Percentiles rank a stretch among this genome's conserved stretches.
Evolutionary conservation across 2,888 invertebrate genomes (phyloP).

Genomic region (Torymus aiolomorphi): DNA sequence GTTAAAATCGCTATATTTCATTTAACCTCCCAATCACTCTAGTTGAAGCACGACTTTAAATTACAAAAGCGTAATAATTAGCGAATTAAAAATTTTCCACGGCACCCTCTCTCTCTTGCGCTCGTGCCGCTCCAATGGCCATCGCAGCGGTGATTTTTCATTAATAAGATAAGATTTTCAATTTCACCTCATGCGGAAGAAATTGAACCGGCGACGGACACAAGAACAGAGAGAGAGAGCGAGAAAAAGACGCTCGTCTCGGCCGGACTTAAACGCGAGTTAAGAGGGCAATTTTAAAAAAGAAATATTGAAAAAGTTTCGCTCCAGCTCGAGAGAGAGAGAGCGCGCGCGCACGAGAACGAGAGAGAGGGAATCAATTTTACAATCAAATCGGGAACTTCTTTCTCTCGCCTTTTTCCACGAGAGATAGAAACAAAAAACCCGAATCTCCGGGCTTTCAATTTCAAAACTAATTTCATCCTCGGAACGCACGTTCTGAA

Average conservation of each 20-base stretch:
- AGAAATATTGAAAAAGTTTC: conserved; percentile 56
- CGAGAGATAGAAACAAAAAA: conserved; percentile 8
- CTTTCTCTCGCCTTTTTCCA: neutral
- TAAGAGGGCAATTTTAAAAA: conserved; percentile 51
- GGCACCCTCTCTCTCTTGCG: too few relatives aligned
- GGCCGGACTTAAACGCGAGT: conserved; percentile 29
- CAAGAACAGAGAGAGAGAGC: neutral
- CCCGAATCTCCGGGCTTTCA: conserved; percentile 32
- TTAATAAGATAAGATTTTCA: conserved; percentile 47
- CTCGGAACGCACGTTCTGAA: conserved; percentile 41
- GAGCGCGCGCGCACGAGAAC: too few relatives aligned
- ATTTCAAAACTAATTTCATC: conserved; percentile 57
- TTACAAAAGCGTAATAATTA: conserved; percentile 5
- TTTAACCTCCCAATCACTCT: too few relatives aligned
- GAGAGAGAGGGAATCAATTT: conserved; percentile 47
- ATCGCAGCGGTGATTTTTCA: conserved; percentile 21
- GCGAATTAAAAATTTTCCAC: conserved; percentile 15
- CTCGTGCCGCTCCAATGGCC: neutral
- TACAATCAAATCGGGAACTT: conserved; percentile 53
- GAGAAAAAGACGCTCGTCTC: neutral
- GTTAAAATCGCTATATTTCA: too few relatives aligned
- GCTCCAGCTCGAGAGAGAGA: neutral
- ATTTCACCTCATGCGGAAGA: conserved; percentile 33
- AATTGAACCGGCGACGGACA: conserved; percentile 17
- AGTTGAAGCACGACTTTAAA: too few relatives aligned